Base-by-base conservation (phyloP, 1,140 invertebrate genomes). In the Orchestia grillus region DNA sequence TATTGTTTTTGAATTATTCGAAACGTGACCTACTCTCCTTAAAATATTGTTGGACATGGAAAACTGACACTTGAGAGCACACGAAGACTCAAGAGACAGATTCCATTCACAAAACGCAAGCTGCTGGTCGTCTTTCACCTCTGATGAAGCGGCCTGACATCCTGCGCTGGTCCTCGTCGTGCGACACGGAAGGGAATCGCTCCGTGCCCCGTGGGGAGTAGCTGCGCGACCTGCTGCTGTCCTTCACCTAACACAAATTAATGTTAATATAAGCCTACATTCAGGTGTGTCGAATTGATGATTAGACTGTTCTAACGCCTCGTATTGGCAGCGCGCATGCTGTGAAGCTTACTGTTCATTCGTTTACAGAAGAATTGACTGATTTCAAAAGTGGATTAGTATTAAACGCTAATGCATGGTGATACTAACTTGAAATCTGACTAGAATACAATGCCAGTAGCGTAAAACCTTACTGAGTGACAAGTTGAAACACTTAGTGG, bases 81-180 rank as follows among this genome's bases (percentile, higher is more conserved):
- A 8, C 19, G 19, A 53, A 53, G 47, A 53, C 47, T 53, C 6
- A 19, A 53, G 19, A 53, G 47, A 19, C 19, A 8, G 47, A 53
- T 53, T 19, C 47, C 47, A 53, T n/a, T n/a, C n/a, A 87, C 28
- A n/a, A 87, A 40, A 87, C 41, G 36, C 36, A 4, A 87, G 87
- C 36, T 87, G 8, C 87, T 40, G 36, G 87, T 36, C 87, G 36
- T 36, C 87, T 16, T 11, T 97, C 97, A 98, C 98, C 98, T 98
- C 98, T 98, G 95, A 98, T 97, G 97, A 98, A 98, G 96, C 98
- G 97, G 96, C 97, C 97, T 62, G 96, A 96, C 43, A 96, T 96
- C 40, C 96, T 87, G 45, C 96, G 91, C 45, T 57, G 92, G 87
- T 96, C 95, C 42, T 94, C 92, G 92, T 94, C 92, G 92, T 94